Base-by-base conservation (phyloP, 1,140 invertebrate genomes). In the Steinernema khuongi region DNA sequence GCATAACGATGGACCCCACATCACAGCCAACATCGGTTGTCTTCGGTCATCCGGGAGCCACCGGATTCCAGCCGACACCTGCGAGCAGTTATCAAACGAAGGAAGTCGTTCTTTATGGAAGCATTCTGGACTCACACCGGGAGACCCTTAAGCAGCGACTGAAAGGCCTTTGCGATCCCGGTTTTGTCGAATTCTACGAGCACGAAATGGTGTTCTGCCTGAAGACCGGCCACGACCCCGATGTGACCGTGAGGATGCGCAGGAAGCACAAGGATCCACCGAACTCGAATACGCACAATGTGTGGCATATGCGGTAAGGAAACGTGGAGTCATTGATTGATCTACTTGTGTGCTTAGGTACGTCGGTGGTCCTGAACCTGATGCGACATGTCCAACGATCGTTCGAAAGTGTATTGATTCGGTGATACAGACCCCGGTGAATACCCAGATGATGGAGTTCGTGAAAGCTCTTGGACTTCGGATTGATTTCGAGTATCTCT, bases 161-260 rank as follows among this genome's bases (percentile, higher is more conserved):
- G 22, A 67, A 31, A 0, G 76, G 76, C 17, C 60, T 77, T 19
- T 77, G 76, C 43, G 76, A 77, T 30, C 76, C 76, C 0, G 76
- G 76, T 0, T 44, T 30, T 28, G 67, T 44, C 17, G 32, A 76
- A 18, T 77, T 77, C 33, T 36, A 60, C 22, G 76, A 77, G 50
- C 76, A 77, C 29, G 76, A 77, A 30, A 77, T 77, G 76, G 67
- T 68, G 17, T 72, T 77, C 43, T 72, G 74, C 28, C 70, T 77
- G 1, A 28, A 66, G 22, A 76, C 76, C 1, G 30, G 41, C 0
- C 30, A 44, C 28, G 19, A 31, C n/a, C 22, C 44, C 4, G 76
- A 77, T 32, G 66, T 77, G 7, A 41, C 74, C 19, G 19, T 75
- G 19, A 71, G 74, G 74, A 36, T 28, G 1, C 26, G 29, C 1